Conservation (phyloP, 2,797 vertebrate species). For the Microctenopoma stevenorrisi region DNA sequence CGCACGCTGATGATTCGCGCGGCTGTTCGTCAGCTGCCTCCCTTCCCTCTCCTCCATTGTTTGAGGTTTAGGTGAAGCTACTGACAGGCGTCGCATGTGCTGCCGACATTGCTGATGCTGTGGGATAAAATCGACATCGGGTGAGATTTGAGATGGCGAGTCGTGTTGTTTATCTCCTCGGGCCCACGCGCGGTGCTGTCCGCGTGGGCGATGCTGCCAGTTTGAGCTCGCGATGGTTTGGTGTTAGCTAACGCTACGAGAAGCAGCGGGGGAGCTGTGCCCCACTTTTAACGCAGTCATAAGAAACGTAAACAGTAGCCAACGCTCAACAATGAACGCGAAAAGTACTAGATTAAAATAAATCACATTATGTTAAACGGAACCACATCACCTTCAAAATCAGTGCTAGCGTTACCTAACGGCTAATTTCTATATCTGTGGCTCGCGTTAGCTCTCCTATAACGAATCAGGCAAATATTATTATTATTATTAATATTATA, state of each 20-base stretch:
- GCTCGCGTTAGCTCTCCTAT: not conserved
- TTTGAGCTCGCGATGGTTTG: not conserved
- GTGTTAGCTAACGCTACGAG: conserved; percentile 24
- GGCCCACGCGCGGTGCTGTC: too few species aligned
- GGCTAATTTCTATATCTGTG: not conserved
- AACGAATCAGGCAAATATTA: not conserved
- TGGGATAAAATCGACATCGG: conserved; percentile 44
- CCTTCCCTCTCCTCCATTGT: conserved; percentile 61
- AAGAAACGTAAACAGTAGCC: not conserved
- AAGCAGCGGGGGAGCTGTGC: conserved; percentile 32
- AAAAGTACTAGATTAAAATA: accelerated
- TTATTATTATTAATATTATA: too few species aligned
- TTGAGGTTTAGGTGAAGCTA: conserved; percentile 36
- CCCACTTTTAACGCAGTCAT: conserved; percentile 7
- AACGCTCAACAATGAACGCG: not conserved
- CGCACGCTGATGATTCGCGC: conserved; percentile 48
- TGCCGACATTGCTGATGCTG: conserved; percentile 27
- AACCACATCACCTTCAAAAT: not conserved
- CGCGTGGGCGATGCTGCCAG: not conserved
- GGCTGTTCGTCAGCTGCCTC: not conserved
- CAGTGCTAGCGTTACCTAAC: not conserved
- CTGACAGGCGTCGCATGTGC: conserved; percentile 21
- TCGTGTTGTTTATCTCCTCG: not conserved
- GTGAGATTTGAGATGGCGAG: conserved; percentile 33
- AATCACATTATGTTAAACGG: not conserved